Evolutionary conservation across 1,140 invertebrate genomes (phyloP).

Genomic region (Trichonephila clavipes): DNA sequence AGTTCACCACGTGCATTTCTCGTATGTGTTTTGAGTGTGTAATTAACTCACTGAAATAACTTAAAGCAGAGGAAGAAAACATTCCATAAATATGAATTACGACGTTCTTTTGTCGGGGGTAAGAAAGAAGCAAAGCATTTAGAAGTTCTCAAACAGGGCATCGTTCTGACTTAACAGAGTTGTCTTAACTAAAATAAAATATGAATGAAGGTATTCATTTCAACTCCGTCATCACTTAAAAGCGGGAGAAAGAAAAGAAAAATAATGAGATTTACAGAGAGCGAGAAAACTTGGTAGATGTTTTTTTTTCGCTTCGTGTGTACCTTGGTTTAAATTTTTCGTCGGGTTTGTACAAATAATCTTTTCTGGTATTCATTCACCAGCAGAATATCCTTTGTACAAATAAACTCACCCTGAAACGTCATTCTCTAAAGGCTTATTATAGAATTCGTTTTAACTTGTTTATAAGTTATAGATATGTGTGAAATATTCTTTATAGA

Average conservation of each 20-base stretch:
- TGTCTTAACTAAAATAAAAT: neutral
- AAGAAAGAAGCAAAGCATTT: neutral
- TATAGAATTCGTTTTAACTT: too few species aligned
- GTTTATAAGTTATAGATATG: too few species aligned
- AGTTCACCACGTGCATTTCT: neutral
- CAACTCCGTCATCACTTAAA: neutral
- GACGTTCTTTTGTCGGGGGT: neutral
- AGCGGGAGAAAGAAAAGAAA: neutral
- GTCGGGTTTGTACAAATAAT: neutral
- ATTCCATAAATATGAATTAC: slow-evolving; percentile 22
- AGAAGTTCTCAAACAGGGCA: neutral
- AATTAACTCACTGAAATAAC: slow-evolving; percentile 30
- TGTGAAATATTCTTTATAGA: too few species aligned
- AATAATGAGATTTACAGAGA: too few species aligned
- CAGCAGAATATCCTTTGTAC: neutral
- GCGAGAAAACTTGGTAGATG: too few species aligned
- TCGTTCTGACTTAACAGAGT: neutral
- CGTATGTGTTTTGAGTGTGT: neutral
- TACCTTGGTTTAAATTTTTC: neutral
- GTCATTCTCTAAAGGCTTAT: neutral
- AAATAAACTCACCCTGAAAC: neutral
- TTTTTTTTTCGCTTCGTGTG: too few species aligned
- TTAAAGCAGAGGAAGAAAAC: neutral
- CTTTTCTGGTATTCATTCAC: neutral
- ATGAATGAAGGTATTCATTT: neutral